Base-by-base conservation (phyloP, 2,113 vertebrate species). In the Chionodraco myersi region DNA sequence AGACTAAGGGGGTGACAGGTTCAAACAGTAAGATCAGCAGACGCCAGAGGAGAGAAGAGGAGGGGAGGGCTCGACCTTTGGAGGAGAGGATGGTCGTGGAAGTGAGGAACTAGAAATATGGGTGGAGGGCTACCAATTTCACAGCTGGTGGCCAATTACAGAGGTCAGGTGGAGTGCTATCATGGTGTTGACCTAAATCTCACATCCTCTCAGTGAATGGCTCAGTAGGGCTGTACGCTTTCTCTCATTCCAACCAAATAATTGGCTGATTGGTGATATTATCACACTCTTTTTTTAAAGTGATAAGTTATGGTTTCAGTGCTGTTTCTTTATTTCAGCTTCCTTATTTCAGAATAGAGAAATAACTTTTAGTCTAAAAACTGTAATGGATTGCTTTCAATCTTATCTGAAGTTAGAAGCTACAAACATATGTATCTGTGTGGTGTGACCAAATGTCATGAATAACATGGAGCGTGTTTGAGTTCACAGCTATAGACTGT, bases 131-230 rank as follows among this genome's bases (percentile, higher is more conserved):
- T 69, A 64, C 59, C 9, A 49, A 75, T 45, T 54, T 76, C 54
- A 3, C 70, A 79, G 69, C 69, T 79, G 68, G 75, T 63, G 76
- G 80, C 75, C 77, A 91, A 83, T 88, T 88, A 89, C 64, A 84
- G 51, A 59, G 77, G 81, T 75, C 82, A 83, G 76, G 52, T 65
- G 44, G 54, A 82, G 56, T 21, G 15, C 16, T 57, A 30, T 70
- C 18, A 72, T 82, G 72, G 61, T 4, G 21, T 49, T 83, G 72
- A 80, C 60, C 57, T 56, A 47, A 80, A 72, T 41, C 58, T 47
- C 52, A 59, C 26, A 60, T 60, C 49, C 41, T 82, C 14, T 72
- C 63, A 60, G 41, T 67, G 52, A 82, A 82, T 30, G 41, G 49
- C 64, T 81, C 47, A 60, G 62, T 75, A 26, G 15, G 23, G 47